Conservation (phyloP, 2,888 invertebrate species). For the Ecliptopera silaceata region DNA sequence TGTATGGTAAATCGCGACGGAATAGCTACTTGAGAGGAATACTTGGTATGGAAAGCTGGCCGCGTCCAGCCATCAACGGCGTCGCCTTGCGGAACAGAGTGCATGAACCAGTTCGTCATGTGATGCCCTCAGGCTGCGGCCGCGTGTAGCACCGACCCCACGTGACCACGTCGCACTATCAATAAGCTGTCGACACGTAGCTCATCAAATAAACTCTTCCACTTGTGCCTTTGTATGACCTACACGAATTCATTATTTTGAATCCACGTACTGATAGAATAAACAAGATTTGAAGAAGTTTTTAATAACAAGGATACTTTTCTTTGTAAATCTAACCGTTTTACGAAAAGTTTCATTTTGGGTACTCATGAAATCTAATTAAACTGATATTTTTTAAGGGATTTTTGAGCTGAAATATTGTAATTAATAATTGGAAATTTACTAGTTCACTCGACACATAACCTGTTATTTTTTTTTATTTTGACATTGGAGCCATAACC, state of each 20-base stretch:
- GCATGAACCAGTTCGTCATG: conserved; percentile 58
- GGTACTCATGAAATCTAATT: too few species aligned
- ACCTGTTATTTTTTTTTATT: too few species aligned
- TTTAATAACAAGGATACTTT: neutral
- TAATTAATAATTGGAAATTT: too few species aligned
- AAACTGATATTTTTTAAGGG: too few species aligned
- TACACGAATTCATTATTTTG: conserved; percentile 21
- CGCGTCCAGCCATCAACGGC: neutral
- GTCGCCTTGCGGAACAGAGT: conserved; percentile 41
- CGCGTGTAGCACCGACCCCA: conserved; percentile 47
- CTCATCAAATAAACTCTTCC: conserved; percentile 22
- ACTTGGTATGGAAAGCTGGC: neutral
- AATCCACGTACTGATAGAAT: conserved; percentile 9
- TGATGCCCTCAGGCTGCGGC: conserved; percentile 42
- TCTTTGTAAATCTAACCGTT: neutral
- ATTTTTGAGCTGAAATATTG: too few species aligned
- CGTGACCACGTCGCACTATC: conserved; percentile 44
- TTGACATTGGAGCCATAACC: too few species aligned
- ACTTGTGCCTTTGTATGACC: conserved; percentile 11
- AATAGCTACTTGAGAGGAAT: neutral
- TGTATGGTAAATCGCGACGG: conserved; percentile 24
- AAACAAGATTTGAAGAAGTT: neutral
- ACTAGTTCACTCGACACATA: too few species aligned
- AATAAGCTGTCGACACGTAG: conserved; percentile 48
- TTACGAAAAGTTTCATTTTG: neutral